Evolutionary conservation across 2,888 invertebrate species (phyloP), one percentile per base, ranked within the genome.

Genomic region (Drosophila neonasuta): DNA sequence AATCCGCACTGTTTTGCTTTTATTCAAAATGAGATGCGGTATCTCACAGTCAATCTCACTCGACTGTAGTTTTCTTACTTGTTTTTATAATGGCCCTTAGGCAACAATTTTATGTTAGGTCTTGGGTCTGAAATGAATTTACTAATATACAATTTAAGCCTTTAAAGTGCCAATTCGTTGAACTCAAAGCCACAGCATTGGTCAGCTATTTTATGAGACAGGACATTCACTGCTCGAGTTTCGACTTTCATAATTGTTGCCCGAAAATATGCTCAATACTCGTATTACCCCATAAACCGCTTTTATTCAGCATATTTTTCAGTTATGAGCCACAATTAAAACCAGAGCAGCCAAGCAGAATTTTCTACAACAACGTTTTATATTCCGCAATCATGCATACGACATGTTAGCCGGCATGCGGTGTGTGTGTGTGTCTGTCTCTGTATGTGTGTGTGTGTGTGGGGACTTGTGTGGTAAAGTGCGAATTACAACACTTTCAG

Each of bases 401-500:
- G 73, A 73, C 75, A 80, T 73, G 80, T 73, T 71, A 68, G 66
- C 57, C 75, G 68, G 60, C 55, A 29, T 73, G 68, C 46, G 68
- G 56, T 69, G 36, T 36, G 30, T n/a, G 39, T 45, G 17, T 45
- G 45, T 54, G 41, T 55, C 48, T 46, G 17, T 20, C 3, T 20
- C 4, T 4, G 20, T 20, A 3, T 0, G 20, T 20, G 56, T 32
- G 56, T 20, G 44, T 41, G 41, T 44, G 36, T 46, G 49, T 57
- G 59, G 68, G 6, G 24, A 24, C 24, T 24, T 24, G 24, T 24
- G 44, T 72, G 82, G 49, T 62, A 61, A 77, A 80, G 82, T 80
- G 82, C 75, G 78, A 80, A 82, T 80, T 77, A 80, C 73, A 75
- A 80, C 80, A 80, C 80, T 77, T 80, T 56, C 68, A 75, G 73